Conservation (phyloP, 1,140 invertebrate genomes). For the Ridgeia piscesae region DNA sequence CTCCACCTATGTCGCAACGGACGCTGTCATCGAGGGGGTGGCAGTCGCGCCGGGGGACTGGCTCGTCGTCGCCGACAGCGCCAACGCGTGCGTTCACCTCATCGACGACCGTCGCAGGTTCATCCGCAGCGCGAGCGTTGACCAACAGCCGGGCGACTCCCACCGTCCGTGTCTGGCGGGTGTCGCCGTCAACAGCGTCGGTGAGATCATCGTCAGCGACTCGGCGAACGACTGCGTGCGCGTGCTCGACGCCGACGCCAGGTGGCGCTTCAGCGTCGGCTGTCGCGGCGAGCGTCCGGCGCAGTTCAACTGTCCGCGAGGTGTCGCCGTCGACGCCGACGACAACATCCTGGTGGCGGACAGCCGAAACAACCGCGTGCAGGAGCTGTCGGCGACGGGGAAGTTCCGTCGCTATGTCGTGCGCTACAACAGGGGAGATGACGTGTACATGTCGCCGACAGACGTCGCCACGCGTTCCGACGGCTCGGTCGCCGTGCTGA, state of each 20-base stretch:
- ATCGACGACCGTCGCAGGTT: conserved; percentile 35
- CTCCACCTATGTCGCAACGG: neutral
- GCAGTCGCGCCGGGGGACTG: neutral
- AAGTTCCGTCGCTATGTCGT: conserved; percentile 44
- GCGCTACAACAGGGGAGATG: conserved; percentile 22
- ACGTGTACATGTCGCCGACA: conserved; percentile 22
- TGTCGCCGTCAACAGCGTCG: conserved; percentile 42
- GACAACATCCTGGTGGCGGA: conserved; percentile 50
- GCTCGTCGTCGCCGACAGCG: neutral
- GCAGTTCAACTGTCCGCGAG: conserved; percentile 40
- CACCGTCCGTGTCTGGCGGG: conserved; percentile 41
- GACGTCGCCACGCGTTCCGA: neutral
- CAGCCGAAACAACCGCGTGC: conserved; percentile 44
- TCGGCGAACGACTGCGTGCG: conserved; percentile 45
- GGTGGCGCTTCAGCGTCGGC: conserved; percentile 41
- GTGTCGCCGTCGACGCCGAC: conserved; percentile 44
- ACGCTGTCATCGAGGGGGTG: neutral
- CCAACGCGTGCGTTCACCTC: neutral
- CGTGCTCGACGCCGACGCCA: conserved; percentile 41
- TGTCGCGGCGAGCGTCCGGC: conserved; percentile 35
- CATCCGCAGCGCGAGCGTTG: conserved; percentile 17
- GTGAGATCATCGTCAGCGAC: conserved; percentile 48
- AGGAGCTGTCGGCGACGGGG: conserved; percentile 44
- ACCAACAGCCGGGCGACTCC: conserved; percentile 14
- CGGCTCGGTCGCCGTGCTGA: conserved; percentile 10